A percentile compares a stretch with the other conserved stretches of the same genome.
phyloP scores from a whole-genome alignment of 1,140 invertebrate genomes.

The Rhynchophorus ferrugineus region DNA sequence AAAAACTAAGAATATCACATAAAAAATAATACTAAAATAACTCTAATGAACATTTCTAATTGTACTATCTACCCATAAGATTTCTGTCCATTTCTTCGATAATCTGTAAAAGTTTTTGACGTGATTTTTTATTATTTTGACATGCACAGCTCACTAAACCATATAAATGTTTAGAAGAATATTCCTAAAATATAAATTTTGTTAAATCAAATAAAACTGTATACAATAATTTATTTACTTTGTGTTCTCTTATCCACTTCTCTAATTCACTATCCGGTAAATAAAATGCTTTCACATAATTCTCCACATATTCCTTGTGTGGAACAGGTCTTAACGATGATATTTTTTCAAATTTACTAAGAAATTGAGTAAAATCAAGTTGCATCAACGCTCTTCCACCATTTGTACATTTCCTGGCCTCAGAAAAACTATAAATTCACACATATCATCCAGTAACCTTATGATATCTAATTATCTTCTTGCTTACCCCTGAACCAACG shows the following conservation, averaged over 20 bases:
- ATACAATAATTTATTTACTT: constrained; percentile 44
- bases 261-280: constrained; percentile 81
- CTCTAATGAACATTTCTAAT: neutral
- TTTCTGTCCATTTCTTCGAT: constrained; percentile 55
- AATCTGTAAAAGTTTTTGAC: constrained; percentile 64
- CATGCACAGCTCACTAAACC: constrained; percentile 79
- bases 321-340: constrained; percentile 77
- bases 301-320: constrained; percentile 83
- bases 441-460: constrained; percentile 1
- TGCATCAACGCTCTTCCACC: constrained; percentile 96
- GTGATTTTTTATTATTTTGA: constrained; percentile 79
- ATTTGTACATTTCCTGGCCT: constrained; percentile 89
- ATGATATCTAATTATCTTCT: too few relatives aligned
- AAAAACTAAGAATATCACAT: too few relatives aligned
- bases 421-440: constrained; percentile 61
- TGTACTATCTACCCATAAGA: constrained; percentile 16
- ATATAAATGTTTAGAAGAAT: constrained; percentile 78
- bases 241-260: constrained; percentile 79
- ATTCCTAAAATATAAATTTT: constrained; percentile 54
- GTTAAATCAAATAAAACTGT: neutral
- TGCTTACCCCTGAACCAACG: constrained; percentile 86
- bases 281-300: constrained; percentile 95
- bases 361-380: constrained; percentile 92
- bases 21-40: too few relatives aligned
- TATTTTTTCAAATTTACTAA: constrained; percentile 83